Conservation (phyloP, 1,140 invertebrate genomes). For the Calephelis nemesis region DNA sequence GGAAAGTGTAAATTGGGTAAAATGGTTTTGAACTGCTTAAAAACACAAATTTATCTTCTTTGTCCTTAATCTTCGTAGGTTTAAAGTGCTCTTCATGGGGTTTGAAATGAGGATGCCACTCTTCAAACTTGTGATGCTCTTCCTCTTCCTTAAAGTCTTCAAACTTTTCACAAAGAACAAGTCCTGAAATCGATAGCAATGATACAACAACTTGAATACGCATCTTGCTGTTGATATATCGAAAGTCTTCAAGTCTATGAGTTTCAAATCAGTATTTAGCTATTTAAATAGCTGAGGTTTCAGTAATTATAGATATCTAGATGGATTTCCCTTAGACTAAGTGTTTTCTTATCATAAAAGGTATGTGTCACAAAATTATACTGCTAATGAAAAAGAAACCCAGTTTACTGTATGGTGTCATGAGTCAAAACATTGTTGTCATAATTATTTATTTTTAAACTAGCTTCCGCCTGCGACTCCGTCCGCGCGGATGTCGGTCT, state of each 20-base stretch:
- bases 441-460: no score
- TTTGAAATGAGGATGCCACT: constrained; percentile 27
- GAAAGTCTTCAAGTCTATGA: not conserved
- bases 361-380: not conserved
- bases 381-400: not conserved
- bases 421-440: no score
- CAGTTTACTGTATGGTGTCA: not conserved
- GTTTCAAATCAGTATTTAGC: not conserved
- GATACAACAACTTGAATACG: not conserved
- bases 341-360: constrained; percentile 4
- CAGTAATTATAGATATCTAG: constrained; percentile 8
- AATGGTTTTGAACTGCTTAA: constrained; percentile 19
- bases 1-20: constrained; percentile 28
- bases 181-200: not conserved
- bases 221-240: not conserved
- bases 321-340: constrained; percentile 2
- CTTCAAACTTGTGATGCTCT: constrained; percentile 14
- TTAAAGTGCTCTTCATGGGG: constrained; percentile 26
- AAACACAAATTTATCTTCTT: constrained; percentile 29
- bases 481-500: no score
- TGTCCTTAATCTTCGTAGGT: constrained; percentile 25
- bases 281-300: constrained; percentile 9
- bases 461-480: no score
- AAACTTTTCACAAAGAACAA: constrained; percentile 4
- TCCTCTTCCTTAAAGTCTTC: constrained; percentile 3